Evolutionary conservation across 2,797 vertebrate genomes (phyloP), one percentile per base, ranked within the genome.

Genomic region (Schizopygopsis malacanthus): DNA sequence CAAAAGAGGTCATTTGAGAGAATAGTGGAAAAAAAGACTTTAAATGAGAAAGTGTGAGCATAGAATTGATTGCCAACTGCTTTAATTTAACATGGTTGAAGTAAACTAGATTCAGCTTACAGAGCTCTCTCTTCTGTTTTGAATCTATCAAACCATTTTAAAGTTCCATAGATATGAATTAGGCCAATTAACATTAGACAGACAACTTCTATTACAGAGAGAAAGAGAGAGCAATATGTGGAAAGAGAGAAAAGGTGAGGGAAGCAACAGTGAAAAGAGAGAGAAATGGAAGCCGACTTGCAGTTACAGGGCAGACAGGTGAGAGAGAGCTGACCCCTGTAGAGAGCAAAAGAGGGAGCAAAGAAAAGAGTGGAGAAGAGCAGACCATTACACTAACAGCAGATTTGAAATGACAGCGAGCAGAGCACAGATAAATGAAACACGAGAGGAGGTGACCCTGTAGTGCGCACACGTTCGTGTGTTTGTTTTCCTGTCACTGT

Each of bases 341-440:
- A 82, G 59, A 71, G 71, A 80, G 77, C 76, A 78, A 87, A 75
- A 43, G 54, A 63, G 18, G 70, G 71, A 82, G 77, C 59, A 69
- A 70, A 65, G 71, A 71, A 76, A 82, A 59, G 33, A 77, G 59
- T 22, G 20, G 22, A 78, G 16, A 45, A 54, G 69, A 59, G 20
- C 45, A 59, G 82, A 78, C 45, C 39, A 56, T 59, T 71, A 65
- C 70, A 77, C 45, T 37, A 47, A 80, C 15, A 65, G 56, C 33
- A 47, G 47, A 77, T 75, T 43, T 25, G 37, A 84, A 72, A 59
- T 77, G 61, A 82, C 63, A 85, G 41, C n/a, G 33, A 61, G 69
- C 15, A 81, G 82, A 12, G 59, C 61, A 52, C 54, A 79, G 80
- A 85, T 81, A 78, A 86, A 85, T 77, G 59, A 73, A 82, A 82